These are phyloP conservation scores for Elegia similella DNA, from an alignment of 2,888 invertebrate species.

Conservation along the genomic window DNA sequence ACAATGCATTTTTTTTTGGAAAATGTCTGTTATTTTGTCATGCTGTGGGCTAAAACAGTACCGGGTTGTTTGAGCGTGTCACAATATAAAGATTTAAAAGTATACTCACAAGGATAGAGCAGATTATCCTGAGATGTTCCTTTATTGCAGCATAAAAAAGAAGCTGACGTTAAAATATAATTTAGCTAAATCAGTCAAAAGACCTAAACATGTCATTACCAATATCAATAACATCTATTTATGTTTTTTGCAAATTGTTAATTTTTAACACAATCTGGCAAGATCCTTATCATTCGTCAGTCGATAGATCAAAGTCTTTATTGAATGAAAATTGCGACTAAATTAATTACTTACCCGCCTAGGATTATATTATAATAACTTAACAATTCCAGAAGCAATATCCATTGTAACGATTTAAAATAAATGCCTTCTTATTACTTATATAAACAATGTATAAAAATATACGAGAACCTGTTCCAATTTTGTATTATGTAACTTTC, in stretches of 20 bases:
- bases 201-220: background rate
- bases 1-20: background rate
- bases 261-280: constrained; percentile 57
- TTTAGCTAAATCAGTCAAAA: constrained; percentile 13
- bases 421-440: constrained; percentile 30
- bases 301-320: constrained; percentile 46
- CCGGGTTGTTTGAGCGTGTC: constrained; percentile 15
- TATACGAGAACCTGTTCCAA: too few species aligned
- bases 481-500: too few species aligned
- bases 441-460: background rate
- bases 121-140: constrained; percentile 84
- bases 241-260: constrained; percentile 27
- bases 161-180: constrained; percentile 35
- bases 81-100: constrained; percentile 19
- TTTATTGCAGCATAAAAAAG: constrained; percentile 64
- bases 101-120: constrained; percentile 84
- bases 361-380: constrained; percentile 17
- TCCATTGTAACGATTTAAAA: constrained; percentile 20
- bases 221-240: constrained; percentile 1
- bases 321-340: constrained; percentile 31
- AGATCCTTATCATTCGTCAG: constrained; percentile 63
- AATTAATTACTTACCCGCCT: constrained; percentile 15
- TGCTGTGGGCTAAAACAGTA: background rate
- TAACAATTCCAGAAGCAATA: constrained; percentile 14
- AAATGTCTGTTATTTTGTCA: background rate